A percentile compares a stretch with the other conserved stretches of the same genome.
Conservation (phyloP, 2,797 vertebrate species). For the Lutjanus argentimaculatus region DNA sequence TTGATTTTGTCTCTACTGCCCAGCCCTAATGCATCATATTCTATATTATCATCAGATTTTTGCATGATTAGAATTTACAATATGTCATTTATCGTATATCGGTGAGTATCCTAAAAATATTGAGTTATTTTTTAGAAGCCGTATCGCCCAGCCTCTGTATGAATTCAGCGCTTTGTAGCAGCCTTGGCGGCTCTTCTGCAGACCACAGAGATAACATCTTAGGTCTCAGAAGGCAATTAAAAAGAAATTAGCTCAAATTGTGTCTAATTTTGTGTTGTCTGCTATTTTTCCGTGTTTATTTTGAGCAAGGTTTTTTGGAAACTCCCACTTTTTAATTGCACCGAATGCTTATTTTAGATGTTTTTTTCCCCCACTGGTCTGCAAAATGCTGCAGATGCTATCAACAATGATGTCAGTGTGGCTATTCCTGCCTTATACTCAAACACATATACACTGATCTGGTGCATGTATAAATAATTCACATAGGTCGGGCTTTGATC, state of each 20-base stretch:
- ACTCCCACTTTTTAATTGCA: slow-evolving; percentile 85
- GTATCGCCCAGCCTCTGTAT: too few relatives aligned
- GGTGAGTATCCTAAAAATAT: too few relatives aligned
- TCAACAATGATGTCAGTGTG: slow-evolving; percentile 92
- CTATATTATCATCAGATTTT: too few relatives aligned
- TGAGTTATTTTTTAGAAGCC: too few relatives aligned
- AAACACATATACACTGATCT: slow-evolving; percentile 59
- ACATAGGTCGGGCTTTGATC: slow-evolving; percentile 89
- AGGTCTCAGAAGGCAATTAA: slow-evolving; percentile 82
- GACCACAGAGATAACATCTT: slow-evolving; percentile 84
- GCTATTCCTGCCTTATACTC: slow-evolving; percentile 85
- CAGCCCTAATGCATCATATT: too few relatives aligned
- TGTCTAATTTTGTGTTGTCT: slow-evolving; percentile 87
- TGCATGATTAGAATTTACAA: too few relatives aligned
- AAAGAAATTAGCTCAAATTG: slow-evolving; percentile 84
- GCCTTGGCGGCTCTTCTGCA: slow-evolving; percentile 72
- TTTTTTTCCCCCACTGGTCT: slow-evolving; percentile 83
- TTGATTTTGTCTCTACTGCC: too few relatives aligned
- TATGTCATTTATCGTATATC: too few relatives aligned
- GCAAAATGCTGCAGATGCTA: slow-evolving; percentile 91
- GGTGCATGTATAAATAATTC: slow-evolving; percentile 81
- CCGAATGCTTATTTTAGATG: slow-evolving; percentile 72
- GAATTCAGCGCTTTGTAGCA: slow-evolving; percentile 2
- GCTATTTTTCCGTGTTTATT: slow-evolving; percentile 87
- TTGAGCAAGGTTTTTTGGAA: slow-evolving; percentile 85